phyloP scores from a whole-genome alignment of 2,888 invertebrate species.

The Margaritifera margaritifera region DNA sequence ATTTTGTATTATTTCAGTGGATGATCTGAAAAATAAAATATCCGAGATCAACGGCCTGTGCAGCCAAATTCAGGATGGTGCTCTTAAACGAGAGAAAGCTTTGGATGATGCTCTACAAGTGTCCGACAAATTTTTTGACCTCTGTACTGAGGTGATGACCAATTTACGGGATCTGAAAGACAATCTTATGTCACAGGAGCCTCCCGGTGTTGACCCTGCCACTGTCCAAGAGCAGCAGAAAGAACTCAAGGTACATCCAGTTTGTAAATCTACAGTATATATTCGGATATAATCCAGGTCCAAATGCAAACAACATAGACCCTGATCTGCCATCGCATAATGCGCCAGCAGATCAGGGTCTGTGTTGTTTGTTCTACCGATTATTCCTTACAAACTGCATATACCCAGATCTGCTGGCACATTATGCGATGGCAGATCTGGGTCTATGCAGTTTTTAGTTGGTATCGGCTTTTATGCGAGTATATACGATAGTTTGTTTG shows the following conservation, averaged over 20 bases:
- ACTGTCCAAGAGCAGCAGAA: conserved; percentile 69
- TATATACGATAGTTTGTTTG: no score
- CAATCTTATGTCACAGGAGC: conserved; percentile 68
- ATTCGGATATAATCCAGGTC: no score
- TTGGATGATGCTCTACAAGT: conserved; percentile 59
- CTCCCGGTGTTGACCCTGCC: conserved; percentile 67
- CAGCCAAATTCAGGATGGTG: conserved; percentile 51
- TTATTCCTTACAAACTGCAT: no score
- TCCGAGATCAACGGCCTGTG: conserved; percentile 59
- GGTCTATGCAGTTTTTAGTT: no score
- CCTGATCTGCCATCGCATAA: no score
- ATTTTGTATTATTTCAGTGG: conserved; percentile 44
- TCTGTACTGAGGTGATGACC: conserved; percentile 64
- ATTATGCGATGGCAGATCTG: no score
- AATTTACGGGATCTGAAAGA: conserved; percentile 69
- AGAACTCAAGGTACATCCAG: conserved; percentile 62
- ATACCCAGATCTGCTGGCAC: no score
- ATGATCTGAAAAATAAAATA: conserved; percentile 66
- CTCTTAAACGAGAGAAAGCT: conserved; percentile 52
- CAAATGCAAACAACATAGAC: no score
- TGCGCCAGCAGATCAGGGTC: no score
- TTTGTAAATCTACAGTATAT: no score
- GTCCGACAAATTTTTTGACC: conserved; percentile 65
- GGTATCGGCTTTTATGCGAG: no score
- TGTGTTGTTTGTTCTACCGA: no score